These are phyloP conservation scores for Leptinotarsa haldemani DNA, from an alignment of 2,888 invertebrate species.

Conservation along the genomic window DNA sequence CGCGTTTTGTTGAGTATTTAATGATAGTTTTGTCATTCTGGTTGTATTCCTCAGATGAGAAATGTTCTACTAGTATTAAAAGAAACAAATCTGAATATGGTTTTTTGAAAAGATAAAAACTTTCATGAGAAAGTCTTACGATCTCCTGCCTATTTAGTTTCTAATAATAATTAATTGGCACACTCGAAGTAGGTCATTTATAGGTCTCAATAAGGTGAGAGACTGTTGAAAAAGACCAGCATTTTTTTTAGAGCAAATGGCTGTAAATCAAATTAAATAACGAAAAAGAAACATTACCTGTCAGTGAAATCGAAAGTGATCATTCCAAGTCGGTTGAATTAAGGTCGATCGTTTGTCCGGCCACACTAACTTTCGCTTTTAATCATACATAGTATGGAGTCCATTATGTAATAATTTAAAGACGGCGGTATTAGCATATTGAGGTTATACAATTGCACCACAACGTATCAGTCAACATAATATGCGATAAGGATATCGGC, in stretches of 20 bases:
- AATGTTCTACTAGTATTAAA: too few relatives aligned
- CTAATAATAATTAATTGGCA: too few relatives aligned
- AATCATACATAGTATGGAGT: constrained; percentile 22
- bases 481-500: constrained; percentile 19
- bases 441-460: constrained; percentile 17
- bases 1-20: too few relatives aligned
- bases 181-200: too few relatives aligned
- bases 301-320: constrained; percentile 36
- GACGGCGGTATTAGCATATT: constrained; percentile 19
- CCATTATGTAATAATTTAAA: constrained; percentile 29
- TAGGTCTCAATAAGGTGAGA: too few relatives aligned
- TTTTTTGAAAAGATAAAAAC: too few relatives aligned
- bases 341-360: constrained; percentile 28
- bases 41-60: too few relatives aligned
- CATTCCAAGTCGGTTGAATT: constrained; percentile 25
- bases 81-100: too few relatives aligned
- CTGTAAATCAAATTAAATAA: background rate
- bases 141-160: too few relatives aligned
- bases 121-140: too few relatives aligned
- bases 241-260: background rate
- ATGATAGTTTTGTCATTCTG: too few relatives aligned
- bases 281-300: constrained; percentile 9
- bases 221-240: background rate
- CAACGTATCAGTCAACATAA: constrained; percentile 19
- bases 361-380: constrained; percentile 33